Base-by-base conservation (phyloP, 2,797 vertebrate genomes). In the Tinamus major region DNA sequence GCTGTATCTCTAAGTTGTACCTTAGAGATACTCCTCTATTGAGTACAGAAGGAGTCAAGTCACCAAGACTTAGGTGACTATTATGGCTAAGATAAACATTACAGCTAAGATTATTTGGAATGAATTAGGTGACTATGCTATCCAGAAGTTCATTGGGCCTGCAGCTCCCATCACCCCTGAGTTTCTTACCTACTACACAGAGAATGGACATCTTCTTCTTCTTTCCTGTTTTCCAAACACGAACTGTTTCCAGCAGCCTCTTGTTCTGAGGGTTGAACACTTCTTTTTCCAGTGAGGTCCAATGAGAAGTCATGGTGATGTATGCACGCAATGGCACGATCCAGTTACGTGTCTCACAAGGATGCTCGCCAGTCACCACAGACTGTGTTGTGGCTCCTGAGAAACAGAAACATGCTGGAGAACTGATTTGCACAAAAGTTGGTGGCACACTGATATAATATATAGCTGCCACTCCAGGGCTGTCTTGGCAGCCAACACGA, bases 191-290 rank as follows among this genome's bases (percentile, higher is more conserved):
- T 72, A 79, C 64, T 3, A 94, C 20, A n/a, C 96, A 97, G 41
- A 97, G 93, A 19, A 97, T 31, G 58, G 89, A 89, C 72, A 69
- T 92, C 70, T 94, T 97, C 81, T 83, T 96, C 75, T 92, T 96
- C 89, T 74, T 96, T 80, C 95, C 90, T 1, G 85, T 76, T 81
- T 96, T 97, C 95, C 96, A 97, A 63, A 95, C 96, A 33, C 4
- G 10, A 33, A 92, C 6, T 0, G 77, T 77, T 41, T 93, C 94
- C 81, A 97, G 82, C 41, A 97, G 88, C 78, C 82, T 91, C 76
- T 96, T 91, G 7, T 88, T 90, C 71, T 87, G 86, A 0, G 93
- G 87, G 26, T 87, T 85, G 92, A 95, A 96, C 16, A 96, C 20
- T 1, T 91, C 92, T 49, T 68, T 92, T 56, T 97, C 95, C 91